These are phyloP conservation scores for Empis stercorea DNA, from an alignment of 2,888 invertebrate species.

Conservation along the genomic window DNA sequence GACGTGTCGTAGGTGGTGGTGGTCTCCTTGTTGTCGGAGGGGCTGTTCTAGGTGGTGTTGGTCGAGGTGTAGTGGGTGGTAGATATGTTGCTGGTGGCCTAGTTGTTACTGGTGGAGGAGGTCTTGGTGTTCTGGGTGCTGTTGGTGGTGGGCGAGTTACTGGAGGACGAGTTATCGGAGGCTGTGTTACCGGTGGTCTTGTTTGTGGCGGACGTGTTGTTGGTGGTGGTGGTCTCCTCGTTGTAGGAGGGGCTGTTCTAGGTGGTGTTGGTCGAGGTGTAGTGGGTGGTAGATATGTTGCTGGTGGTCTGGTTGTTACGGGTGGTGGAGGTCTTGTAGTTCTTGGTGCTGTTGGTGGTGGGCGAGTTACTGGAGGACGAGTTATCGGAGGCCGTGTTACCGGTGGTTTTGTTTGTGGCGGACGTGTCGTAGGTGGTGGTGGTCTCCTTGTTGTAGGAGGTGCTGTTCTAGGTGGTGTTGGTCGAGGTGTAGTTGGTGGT, in stretches of 20 bases:
- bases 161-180: neutral
- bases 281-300: no score
- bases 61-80: constrained; percentile 1
- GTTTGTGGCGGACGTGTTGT: no score
- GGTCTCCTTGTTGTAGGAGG: neutral
- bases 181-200: neutral
- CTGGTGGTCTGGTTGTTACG: no score
- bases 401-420: no score
- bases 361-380: neutral
- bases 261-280: constrained; percentile 13
- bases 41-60: constrained; percentile 5
- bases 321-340: neutral
- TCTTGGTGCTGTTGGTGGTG: neutral
- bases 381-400: no score
- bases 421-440: neutral
- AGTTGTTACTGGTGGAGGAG: neutral
- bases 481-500: neutral
- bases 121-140: constrained; percentile 10
- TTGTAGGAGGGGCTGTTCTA: no score
- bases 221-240: constrained; percentile 4
- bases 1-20: constrained; percentile 4
- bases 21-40: constrained; percentile 1
- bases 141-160: constrained; percentile 5
- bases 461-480: neutral
- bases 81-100: neutral